Conservation (phyloP, 2,113 vertebrate genomes). For the Myrmecobius fasciatus region DNA sequence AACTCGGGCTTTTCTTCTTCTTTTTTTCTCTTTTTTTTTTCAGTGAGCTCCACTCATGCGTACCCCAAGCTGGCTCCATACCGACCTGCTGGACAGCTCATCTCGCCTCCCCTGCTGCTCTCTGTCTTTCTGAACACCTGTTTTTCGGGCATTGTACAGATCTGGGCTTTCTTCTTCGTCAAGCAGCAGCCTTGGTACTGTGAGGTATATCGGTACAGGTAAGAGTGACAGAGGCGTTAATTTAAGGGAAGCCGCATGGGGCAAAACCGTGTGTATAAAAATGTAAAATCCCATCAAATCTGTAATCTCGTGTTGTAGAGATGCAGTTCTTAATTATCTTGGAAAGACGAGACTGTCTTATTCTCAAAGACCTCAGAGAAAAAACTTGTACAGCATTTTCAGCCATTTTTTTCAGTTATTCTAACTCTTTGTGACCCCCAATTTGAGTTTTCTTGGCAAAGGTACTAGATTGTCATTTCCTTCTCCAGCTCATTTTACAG, state of each 20-base stretch:
- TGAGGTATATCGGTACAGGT: slow-evolving; percentile 77
- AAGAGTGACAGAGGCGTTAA: not conserved
- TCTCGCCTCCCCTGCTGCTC: slow-evolving; percentile 83
- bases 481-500: not conserved
- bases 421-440: not conserved
- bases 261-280: not conserved
- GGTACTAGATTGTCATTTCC: not conserved
- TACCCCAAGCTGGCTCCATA: slow-evolving; percentile 83
- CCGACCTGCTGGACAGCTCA: slow-evolving; percentile 80
- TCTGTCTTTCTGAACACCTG: slow-evolving; percentile 79
- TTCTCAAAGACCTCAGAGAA: not conserved
- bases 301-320: not conserved
- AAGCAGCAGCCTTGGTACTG: slow-evolving; percentile 85
- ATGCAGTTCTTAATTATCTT: not conserved
- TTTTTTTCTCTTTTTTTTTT: slow-evolving; percentile 34
- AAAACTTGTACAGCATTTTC: not conserved
- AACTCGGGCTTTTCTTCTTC: not conserved
- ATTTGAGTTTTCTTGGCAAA: not conserved
- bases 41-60: slow-evolving; percentile 84
- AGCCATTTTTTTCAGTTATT: not conserved
- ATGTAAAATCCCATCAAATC: not conserved
- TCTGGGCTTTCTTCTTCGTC: slow-evolving; percentile 80
- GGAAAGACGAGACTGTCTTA: not conserved
- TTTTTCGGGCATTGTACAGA: slow-evolving; percentile 72
- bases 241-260: not conserved